Evolutionary conservation across 2,113 vertebrate genomes (phyloP).

Genomic region (Formicarius rufipectus): DNA sequence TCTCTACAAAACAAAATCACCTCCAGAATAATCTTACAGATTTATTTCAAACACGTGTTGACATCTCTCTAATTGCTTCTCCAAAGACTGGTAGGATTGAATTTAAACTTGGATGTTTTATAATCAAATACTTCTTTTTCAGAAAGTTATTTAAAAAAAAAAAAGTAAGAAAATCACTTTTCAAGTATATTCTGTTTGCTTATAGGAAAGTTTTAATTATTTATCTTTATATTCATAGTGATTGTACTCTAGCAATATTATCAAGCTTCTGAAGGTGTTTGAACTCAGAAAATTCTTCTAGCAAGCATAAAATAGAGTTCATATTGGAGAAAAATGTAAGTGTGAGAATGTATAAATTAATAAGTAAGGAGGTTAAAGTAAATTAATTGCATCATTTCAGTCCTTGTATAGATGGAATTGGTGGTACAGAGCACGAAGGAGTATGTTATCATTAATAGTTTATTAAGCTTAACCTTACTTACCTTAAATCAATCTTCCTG

Average conservation of each 20-base stretch:
- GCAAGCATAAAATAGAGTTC: background rate
- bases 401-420: background rate
- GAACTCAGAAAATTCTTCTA: background rate
- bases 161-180: background rate
- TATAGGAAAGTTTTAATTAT: background rate
- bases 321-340: background rate
- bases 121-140: background rate
- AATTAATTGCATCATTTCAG: background rate
- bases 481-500: background rate
- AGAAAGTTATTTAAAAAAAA: background rate
- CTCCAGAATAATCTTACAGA: background rate
- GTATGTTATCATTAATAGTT: background rate
- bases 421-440: background rate
- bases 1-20: background rate
- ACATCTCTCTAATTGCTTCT: background rate
- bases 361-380: background rate
- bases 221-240: background rate
- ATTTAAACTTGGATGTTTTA: background rate
- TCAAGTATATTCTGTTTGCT: background rate
- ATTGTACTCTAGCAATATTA: background rate
- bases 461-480: background rate
- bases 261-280: background rate
- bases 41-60: background rate
- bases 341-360: background rate
- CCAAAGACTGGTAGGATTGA: background rate